phyloP scores from a whole-genome alignment of 1,140 invertebrate genomes.

The Dinothrombium tinctorium region DNA sequence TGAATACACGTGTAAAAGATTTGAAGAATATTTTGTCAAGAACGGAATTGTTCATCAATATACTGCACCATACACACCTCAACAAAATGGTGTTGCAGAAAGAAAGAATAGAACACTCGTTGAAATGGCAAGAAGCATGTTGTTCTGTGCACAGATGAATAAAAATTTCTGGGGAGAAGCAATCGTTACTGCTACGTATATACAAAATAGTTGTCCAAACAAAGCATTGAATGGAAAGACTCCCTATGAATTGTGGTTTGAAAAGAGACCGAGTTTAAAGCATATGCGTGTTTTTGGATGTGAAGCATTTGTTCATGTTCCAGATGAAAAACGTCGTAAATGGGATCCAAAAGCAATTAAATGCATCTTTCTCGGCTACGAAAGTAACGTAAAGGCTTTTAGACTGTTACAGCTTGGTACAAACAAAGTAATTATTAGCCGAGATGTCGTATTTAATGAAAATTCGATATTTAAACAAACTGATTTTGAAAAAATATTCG shows the following conservation, averaged over 20 bases:
- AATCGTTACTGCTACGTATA: conserved; percentile 4
- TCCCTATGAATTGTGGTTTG: conserved; percentile 6
- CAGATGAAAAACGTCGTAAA: background rate
- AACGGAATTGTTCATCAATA: background rate
- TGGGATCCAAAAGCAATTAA: background rate
- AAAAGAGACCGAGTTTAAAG: background rate
- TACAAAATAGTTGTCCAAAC: background rate
- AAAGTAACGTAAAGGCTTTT: background rate
- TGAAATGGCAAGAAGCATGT: conserved; percentile 11
- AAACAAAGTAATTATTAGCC: background rate
- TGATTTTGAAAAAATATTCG: too few species aligned
- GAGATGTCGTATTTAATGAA: background rate
- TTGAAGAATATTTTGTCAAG: conserved; percentile 8
- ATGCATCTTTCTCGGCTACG: background rate
- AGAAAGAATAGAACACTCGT: conserved; percentile 22
- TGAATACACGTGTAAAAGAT: conserved; percentile 1
- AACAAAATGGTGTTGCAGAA: conserved; percentile 17
- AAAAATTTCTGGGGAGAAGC: conserved; percentile 16
- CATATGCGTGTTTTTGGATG: conserved; percentile 3
- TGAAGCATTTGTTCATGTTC: background rate
- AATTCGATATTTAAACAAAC: too few species aligned
- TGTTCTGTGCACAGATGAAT: conserved; percentile 13
- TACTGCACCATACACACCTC: conserved; percentile 10
- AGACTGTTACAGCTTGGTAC: background rate
- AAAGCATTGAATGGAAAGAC: background rate